Evolutionary conservation across 2,113 vertebrate species (phyloP), one percentile per base, ranked within the genome.

Genomic region (Passerina amoena): DNA sequence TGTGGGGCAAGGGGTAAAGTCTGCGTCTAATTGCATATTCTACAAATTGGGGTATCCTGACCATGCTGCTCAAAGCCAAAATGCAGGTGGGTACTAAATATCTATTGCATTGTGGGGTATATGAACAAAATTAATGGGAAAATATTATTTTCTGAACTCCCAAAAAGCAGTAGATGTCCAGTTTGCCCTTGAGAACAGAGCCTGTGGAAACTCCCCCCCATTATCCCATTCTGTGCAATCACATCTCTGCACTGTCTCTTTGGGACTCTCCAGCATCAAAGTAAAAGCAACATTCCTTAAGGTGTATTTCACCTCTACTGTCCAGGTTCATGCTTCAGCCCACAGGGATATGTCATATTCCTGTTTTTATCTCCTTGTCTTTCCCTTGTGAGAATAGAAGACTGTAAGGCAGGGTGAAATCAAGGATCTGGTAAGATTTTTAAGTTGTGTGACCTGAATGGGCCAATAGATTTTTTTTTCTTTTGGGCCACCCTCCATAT

Each of bases 161-260:
- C 23, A 83, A 83, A 81, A 86, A 71, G 23, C 35, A 66, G 19
- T 7, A 19, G 24, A 54, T 59, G 11, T 51, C 72, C 51, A 28
- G 66, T 38, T 88, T 3, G 1, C 48, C 48, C 45, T 47, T 83
- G 31, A 66, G 51, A 85, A 73, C 9, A 81, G 42, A 85, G 50
- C 12, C 5, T 38, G 10, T 33, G 37, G 42, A 24, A 76, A 21
- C 21, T 71, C 6, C 2, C 5, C 5, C 7, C 11, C 3, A 0
- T 20, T 14, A 30, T 23, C 10, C 16, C 21, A 42, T 48, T 28
- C 47, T 71, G 12, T 37, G 45, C 40, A 72, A 30, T 79, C 82
- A 48, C n/a, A 68, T 25, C 40, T 80, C 75, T 65, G 42, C 33
- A 35, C 4, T 37, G 13, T 69, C 53, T 63, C 59, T 69, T 68